Evolutionary conservation across 2,797 vertebrate genomes (phyloP), one percentile per base, ranked within the genome.

Genomic region (Benthosema pterotum): DNA sequence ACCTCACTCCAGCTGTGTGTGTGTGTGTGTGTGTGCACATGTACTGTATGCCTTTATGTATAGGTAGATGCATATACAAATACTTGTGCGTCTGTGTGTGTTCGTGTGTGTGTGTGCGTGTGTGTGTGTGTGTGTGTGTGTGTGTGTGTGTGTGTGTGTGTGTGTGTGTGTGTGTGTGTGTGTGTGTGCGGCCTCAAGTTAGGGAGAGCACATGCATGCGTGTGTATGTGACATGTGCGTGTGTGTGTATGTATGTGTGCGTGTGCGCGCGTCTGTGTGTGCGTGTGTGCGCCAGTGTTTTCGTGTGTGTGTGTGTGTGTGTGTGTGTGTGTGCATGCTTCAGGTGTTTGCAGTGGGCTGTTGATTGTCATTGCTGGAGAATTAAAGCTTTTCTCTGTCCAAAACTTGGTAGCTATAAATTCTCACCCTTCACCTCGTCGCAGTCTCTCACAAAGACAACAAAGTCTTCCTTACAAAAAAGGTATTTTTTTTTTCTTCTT

Each of bases 321-420:
- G 49, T 70, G 46, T 63, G 58, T 65, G 47, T 60, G 38, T 61
- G 18, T 56, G 11, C 13, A 70, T 76, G 71, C 77, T 69, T 80
- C 79, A 9, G 11, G 32, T 75, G 74, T 74, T 88, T 86, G 82
- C 78, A 28, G 72, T 82, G 87, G 80, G 71, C 90, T 90, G 84
- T 93, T 94, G 93, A 94, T 94, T 94, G 93, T 94, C 93, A 94
- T 83, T 93, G 93, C 93, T 90, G 91, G 91, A 92, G 91, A 93
- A 93, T 91, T 89, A 3, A 90, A 91, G 90, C 88, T 89, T 88
- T 79, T 77, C 87, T 74, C 1, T 89, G 89, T 92, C 88, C 88
- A 89, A 84, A 86, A 83, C 72, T 64, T 87, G 88, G 87, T 87
- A 91, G 88, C 86, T 89, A 87, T 89, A 87, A 90, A 90, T 91